phyloP scores from a whole-genome alignment of 2,113 vertebrate genomes.

The Corythornis vintsioides region DNA sequence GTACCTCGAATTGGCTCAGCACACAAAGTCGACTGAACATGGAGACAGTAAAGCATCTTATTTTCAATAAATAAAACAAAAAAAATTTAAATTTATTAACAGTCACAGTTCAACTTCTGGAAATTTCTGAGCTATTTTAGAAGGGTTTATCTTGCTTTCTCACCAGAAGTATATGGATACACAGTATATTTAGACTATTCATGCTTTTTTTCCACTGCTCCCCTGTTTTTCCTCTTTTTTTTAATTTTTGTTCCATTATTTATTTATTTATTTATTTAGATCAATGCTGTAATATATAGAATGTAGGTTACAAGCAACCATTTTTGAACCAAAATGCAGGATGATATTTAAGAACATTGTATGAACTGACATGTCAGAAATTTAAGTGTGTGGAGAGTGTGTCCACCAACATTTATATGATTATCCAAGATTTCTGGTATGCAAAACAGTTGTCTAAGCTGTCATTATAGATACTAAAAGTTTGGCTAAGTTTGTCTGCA shows the following conservation, averaged over 20 bases:
- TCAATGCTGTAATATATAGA: not conserved
- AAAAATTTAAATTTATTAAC: not conserved
- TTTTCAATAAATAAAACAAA: not conserved
- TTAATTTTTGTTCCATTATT: not conserved
- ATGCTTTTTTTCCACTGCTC: not conserved
- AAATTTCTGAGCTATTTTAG: not conserved
- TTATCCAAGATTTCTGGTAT: not conserved
- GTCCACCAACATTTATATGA: not conserved
- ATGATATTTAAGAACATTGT: not conserved
- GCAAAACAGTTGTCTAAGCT: not conserved
- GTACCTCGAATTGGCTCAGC: not conserved
- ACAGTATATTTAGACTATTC: not conserved
- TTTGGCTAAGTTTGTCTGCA: not conserved
- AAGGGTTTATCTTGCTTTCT: not conserved
- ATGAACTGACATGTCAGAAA: not conserved
- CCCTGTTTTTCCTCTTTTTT: not conserved
- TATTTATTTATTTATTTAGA: not conserved
- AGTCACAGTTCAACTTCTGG: not conserved
- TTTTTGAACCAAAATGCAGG: not conserved
- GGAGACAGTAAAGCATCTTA: not conserved
- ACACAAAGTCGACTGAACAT: not conserved
- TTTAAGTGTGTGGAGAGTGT: not conserved
- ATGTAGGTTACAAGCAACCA: not conserved
- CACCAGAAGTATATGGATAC: not conserved
- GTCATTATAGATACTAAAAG: not conserved